Evolutionary conservation across 2,888 invertebrate species (phyloP).

Genomic region (Apodemia hepburni): DNA sequence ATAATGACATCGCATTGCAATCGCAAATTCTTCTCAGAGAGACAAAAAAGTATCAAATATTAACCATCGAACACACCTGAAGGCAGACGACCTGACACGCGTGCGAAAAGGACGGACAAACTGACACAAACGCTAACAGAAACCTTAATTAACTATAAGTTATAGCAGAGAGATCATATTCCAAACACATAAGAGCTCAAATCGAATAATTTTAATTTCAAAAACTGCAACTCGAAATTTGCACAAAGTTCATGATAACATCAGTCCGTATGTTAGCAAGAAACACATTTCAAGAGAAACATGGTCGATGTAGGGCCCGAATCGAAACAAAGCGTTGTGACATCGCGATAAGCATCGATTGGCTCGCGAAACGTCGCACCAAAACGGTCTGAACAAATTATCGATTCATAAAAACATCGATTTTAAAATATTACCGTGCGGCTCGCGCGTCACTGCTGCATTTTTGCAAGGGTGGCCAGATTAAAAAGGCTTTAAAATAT

Average conservation of each 20-base stretch:
- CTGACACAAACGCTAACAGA: slow-evolving; percentile 31
- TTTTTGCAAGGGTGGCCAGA: slow-evolving; percentile 57
- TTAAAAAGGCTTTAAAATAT: slow-evolving; percentile 26
- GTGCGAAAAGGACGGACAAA: slow-evolving; percentile 63
- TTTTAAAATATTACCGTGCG: slow-evolving; percentile 71
- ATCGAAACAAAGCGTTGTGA: slow-evolving; percentile 78
- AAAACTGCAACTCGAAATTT: slow-evolving; percentile 46
- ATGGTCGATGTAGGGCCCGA: slow-evolving; percentile 70
- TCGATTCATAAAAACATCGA: slow-evolving; percentile 80
- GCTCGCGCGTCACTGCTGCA: slow-evolving; percentile 67
- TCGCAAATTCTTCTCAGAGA: slow-evolving; percentile 46
- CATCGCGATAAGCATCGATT: slow-evolving; percentile 72
- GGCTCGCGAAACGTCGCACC: slow-evolving; percentile 74
- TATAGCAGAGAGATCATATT: slow-evolving; percentile 33
- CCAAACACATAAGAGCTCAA: slow-evolving; percentile 37
- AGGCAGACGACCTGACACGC: slow-evolving; percentile 66
- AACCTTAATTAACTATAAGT: slow-evolving; percentile 29
- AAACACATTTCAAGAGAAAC: slow-evolving; percentile 78
- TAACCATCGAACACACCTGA: slow-evolving; percentile 74
- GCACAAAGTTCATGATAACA: slow-evolving; percentile 59
- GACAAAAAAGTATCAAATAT: slow-evolving; percentile 79
- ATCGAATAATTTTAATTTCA: slow-evolving; percentile 35
- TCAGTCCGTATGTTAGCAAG: slow-evolving; percentile 75
- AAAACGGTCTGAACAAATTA: slow-evolving; percentile 76
- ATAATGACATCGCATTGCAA: slow-evolving; percentile 45